Percentiles rank a stretch among this genome's conserved stretches.
Conservation (phyloP, 2,797 vertebrate species). For the Erethizon dorsatum region DNA sequence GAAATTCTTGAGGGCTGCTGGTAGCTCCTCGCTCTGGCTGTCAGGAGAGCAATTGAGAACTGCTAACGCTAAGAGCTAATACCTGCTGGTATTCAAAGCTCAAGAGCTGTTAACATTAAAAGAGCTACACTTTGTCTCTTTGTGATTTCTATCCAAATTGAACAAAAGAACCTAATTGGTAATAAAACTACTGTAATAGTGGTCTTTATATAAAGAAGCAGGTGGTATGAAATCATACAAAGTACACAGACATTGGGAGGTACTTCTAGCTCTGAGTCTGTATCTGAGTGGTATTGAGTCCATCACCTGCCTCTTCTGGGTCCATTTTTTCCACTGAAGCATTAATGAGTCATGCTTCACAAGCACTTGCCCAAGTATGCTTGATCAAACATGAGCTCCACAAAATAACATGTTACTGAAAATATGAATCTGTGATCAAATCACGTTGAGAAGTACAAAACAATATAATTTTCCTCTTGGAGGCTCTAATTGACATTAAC, state of each 20-base stretch:
- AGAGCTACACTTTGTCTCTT: neutral
- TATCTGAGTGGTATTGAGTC: neutral
- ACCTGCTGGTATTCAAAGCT: neutral
- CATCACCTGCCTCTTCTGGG: neutral
- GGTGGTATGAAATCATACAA: neutral
- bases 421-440: slow-evolving; percentile 24
- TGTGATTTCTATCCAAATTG: neutral
- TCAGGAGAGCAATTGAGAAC: neutral
- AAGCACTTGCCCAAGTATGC: neutral
- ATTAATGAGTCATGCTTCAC: neutral
- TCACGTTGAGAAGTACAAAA: slow-evolving; percentile 28
- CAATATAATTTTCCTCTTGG: neutral
- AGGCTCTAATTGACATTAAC: neutral
- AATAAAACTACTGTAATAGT: neutral
- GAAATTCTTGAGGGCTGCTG: neutral
- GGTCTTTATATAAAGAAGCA: neutral
- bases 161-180: neutral
- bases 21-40: neutral
- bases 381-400: neutral
- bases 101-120: neutral
- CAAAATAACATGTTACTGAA: neutral
- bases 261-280: neutral
- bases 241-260: neutral
- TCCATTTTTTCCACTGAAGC: slow-evolving; percentile 3
- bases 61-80: neutral